These are phyloP conservation scores for Epinotia nisella DNA, from an alignment of 2,888 invertebrate species.

Conservation along the genomic window DNA sequence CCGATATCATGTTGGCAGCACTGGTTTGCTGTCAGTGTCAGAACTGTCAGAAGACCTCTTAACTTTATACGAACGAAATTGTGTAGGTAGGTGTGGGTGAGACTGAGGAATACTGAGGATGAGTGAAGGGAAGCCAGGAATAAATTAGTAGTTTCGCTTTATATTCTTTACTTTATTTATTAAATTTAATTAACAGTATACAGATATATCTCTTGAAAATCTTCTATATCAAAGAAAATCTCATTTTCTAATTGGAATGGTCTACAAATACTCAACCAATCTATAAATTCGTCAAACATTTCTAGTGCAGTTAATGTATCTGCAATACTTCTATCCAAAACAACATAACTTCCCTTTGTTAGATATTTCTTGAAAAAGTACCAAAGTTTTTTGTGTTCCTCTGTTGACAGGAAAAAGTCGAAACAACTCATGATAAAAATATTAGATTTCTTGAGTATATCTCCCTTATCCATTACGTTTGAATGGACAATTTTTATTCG, in stretches of 20 bases:
- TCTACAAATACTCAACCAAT: conserved; percentile 78
- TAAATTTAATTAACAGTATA: conserved; percentile 75
- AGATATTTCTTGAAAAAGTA: conserved; percentile 82
- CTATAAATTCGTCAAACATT: conserved; percentile 74
- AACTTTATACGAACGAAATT: too few species aligned
- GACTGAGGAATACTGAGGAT: too few species aligned
- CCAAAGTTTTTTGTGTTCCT: conserved; percentile 86
- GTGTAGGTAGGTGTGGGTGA: too few species aligned
- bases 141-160: neutral
- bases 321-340: conserved; percentile 85
- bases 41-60: too few species aligned
- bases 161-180: neutral
- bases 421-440: conserved; percentile 88
- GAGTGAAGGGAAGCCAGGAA: neutral
- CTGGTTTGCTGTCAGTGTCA: too few species aligned
- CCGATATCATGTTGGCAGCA: too few species aligned
- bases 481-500: conserved; percentile 84
- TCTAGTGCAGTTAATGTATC: conserved; percentile 79
- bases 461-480: conserved; percentile 83
- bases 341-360: conserved; percentile 83
- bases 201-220: conserved; percentile 70
- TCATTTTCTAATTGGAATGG: conserved; percentile 76
- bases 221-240: conserved; percentile 74
- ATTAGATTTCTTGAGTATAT: conserved; percentile 83
- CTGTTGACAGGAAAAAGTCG: conserved; percentile 87